Evolutionary conservation across 2,113 vertebrate species (phyloP), one percentile per base, ranked within the genome.

Genomic region (Phalacrocorax aristotelis): DNA sequence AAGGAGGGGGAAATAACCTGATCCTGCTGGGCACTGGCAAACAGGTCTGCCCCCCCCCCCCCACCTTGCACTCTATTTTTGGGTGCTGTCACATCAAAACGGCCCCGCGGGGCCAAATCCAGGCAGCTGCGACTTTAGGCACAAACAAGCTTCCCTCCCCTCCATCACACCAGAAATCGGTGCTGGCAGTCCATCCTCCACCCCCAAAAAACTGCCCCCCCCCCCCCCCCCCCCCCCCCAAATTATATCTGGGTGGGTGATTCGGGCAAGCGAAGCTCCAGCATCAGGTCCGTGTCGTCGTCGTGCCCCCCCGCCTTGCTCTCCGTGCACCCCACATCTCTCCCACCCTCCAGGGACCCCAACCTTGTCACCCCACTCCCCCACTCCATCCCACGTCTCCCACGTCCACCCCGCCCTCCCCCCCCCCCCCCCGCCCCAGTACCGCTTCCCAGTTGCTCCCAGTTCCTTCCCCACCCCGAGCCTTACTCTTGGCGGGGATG

Each of bases 71-170:
- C 90, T 77, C 84, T 94, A 78, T 83, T 96, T 95, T 96, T 95
- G 95, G 95, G 95, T 91, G 90, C 84, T 86, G 93, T 82, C 92
- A 90, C 29, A 60, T 83, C 90, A 61, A 40, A 16, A 40, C 27
- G 42, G 83, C 79, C 68, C 95, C 74, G 79, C 54, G 83, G 87
- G 90, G 89, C 92, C 85, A 81, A 88, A 86, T 68, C 74, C 74
- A 61, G 94, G 94, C 94, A 78, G 95, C 92, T 76, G 95, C 64
- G 87, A 90, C 89, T 94, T 92, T 48, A 55, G 68, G 89, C 89
- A 55, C 89, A 80, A 90, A 76, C 82, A 55, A 85, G 82, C 38
- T 51, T 91, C 54, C 85, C 81, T 81, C 69, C 81, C 46, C 57
- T 85, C 69, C 83, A 60, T 70, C 90, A 58, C 52, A 54, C 23